Evolutionary conservation across 2,113 vertebrate species (phyloP).

Genomic region (Anolis sagrei): DNA sequence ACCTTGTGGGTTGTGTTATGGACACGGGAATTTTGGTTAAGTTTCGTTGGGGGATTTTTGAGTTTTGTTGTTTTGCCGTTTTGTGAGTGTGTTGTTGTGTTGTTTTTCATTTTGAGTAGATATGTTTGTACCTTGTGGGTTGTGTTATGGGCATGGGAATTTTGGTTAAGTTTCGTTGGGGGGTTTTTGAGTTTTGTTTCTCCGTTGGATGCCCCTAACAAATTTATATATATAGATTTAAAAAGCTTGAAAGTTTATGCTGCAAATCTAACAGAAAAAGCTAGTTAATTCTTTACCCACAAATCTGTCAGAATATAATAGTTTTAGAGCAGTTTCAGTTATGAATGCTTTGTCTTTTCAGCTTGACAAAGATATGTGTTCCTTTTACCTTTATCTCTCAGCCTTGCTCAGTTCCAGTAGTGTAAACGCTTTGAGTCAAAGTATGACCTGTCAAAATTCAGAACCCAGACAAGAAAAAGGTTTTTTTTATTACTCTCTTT

Average conservation of each 20-base stretch:
- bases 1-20: too few relatives aligned
- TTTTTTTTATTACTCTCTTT: neutral
- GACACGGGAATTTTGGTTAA: too few relatives aligned
- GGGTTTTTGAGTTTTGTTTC: too few relatives aligned
- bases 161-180: too few relatives aligned
- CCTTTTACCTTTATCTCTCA: neutral
- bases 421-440: neutral
- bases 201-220: too few relatives aligned
- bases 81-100: too few relatives aligned
- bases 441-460: neutral
- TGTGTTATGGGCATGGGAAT: too few relatives aligned
- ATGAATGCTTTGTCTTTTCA: conserved; percentile 22
- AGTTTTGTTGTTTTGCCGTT: too few relatives aligned
- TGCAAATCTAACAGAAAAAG: conserved; percentile 9
- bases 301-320: conserved; percentile 15
- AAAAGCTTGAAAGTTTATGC: neutral
- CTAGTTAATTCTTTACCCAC: conserved; percentile 2
- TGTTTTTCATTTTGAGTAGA: too few relatives aligned
- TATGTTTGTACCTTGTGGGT: too few relatives aligned
- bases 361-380: conserved; percentile 27
- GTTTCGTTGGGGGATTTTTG: too few relatives aligned
- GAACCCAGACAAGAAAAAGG: neutral
- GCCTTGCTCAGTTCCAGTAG: neutral
- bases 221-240: too few relatives aligned
- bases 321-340: neutral